Percentiles rank a stretch among this genome's conserved stretches.
Conservation (phyloP, 2,888 invertebrate genomes). For the Zaprionus lineosus region DNA sequence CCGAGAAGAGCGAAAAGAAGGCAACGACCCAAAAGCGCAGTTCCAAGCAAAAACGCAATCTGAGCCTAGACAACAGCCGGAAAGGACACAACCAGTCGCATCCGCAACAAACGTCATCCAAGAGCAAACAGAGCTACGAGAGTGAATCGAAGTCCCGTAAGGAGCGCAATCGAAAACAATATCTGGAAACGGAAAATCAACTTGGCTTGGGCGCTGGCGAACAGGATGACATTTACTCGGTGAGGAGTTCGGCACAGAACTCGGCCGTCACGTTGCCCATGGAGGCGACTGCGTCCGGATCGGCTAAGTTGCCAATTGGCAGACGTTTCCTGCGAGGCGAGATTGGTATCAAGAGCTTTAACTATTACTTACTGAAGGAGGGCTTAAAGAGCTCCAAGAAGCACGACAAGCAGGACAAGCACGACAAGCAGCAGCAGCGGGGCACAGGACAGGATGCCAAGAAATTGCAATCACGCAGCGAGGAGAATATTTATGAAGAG, state of each 20-base stretch:
- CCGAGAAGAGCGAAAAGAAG: constrained; percentile 64
- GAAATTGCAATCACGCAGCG: constrained; percentile 79
- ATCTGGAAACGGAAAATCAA: constrained; percentile 44
- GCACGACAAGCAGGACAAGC: constrained; percentile 75
- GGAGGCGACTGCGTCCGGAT: constrained; percentile 42
- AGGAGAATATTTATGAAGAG: constrained; percentile 83
- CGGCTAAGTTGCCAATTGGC: constrained; percentile 81
- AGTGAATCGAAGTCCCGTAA: constrained; percentile 25
- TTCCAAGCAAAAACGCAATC: constrained; percentile 80
- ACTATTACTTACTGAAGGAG: constrained; percentile 83
- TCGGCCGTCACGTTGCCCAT: constrained; percentile 49
- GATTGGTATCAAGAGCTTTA: constrained; percentile 83
- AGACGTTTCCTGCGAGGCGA: constrained; percentile 82
- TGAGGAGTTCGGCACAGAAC: constrained; percentile 65
- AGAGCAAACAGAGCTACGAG: constrained; percentile 27
- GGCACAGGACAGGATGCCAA: constrained; percentile 38
- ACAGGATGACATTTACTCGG: constrained; percentile 67
- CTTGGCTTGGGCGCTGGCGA: constrained; percentile 31
- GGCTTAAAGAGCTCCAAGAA: constrained; percentile 82
- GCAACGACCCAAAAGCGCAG: constrained; percentile 67
- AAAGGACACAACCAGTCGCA: constrained; percentile 34
- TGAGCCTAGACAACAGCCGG: constrained; percentile 77
- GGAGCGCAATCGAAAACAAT: constrained; percentile 59
- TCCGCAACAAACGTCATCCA: constrained; percentile 10
- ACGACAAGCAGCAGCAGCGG: background rate